Percentiles rank a stretch among this genome's conserved stretches.
Evolutionary conservation across 2,888 invertebrate species (phyloP).

Genomic region (Strigamia maritima): DNA sequence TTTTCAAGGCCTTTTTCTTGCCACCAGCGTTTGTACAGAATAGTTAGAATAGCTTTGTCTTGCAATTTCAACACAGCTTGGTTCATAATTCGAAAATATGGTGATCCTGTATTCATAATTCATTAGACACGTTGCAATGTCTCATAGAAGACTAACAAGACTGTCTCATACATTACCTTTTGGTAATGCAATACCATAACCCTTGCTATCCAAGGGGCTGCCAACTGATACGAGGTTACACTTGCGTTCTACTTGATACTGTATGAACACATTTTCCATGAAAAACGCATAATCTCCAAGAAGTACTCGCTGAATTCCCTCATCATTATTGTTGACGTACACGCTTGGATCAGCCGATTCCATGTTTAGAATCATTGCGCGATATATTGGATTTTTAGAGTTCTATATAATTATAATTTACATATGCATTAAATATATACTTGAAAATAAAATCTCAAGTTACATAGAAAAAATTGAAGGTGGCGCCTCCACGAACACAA

Average conservation of each 20-base stretch:
- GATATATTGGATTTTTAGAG: not conserved
- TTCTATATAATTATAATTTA: not conserved
- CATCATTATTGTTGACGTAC: constrained; percentile 66
- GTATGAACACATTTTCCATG: constrained; percentile 96
- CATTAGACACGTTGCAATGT: too few relatives aligned
- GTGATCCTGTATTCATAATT: constrained; percentile 84
- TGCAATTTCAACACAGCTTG: constrained; percentile 91
- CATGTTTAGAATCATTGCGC: not conserved
- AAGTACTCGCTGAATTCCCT: constrained; percentile 86
- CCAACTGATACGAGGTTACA: constrained; percentile 88
- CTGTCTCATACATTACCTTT: constrained; percentile 72
- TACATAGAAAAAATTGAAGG: constrained; percentile 91
- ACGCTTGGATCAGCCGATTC: constrained; percentile 18
- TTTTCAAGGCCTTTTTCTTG: constrained; percentile 65
- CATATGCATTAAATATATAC: too few relatives aligned
- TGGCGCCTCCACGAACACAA: constrained; percentile 83
- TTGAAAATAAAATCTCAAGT: constrained; percentile 45
- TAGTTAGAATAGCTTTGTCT: constrained; percentile 89
- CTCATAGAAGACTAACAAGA: too few relatives aligned
- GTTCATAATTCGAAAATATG: constrained; percentile 88
- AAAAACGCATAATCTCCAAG: constrained; percentile 84
- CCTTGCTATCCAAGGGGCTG: constrained; percentile 86
- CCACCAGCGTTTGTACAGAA: constrained; percentile 96
- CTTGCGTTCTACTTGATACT: constrained; percentile 85
- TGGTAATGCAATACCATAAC: constrained; percentile 92